A percentile compares a stretch with the other conserved stretches of the same genome.
Conservation (phyloP, 2,888 invertebrate species). For the Anoplius nigerrimus region DNA sequence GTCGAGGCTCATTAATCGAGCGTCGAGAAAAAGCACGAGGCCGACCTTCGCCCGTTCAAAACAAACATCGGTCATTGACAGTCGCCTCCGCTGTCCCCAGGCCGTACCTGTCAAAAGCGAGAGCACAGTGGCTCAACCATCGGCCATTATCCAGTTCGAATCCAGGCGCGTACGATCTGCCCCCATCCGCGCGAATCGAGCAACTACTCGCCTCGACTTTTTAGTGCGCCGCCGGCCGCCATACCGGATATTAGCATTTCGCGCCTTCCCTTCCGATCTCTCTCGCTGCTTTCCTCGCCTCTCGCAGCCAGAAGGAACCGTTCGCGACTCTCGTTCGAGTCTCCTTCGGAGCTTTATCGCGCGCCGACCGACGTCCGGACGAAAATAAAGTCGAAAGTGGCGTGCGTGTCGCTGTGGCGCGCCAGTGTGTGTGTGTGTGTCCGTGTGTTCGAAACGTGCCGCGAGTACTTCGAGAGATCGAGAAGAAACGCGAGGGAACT, state of each 20-base stretch:
- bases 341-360: too few relatives aligned
- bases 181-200: slow-evolving; percentile 5
- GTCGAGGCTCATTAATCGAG: too few relatives aligned
- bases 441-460: too few relatives aligned
- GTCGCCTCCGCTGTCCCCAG: not conserved
- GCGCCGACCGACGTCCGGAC: too few relatives aligned
- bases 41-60: slow-evolving; percentile 18
- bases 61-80: slow-evolving; percentile 31
- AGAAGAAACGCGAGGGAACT: not conserved
- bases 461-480: slow-evolving; percentile 10
- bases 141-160: not conserved
- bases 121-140: too few relatives aligned
- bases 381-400: too few relatives aligned
- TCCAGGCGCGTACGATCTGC: slow-evolving; percentile 16
- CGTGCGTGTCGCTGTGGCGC: too few relatives aligned
- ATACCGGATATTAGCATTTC: slow-evolving; percentile 17
- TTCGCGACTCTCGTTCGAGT: too few relatives aligned
- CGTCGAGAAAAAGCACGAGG: too few relatives aligned
- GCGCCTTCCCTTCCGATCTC: slow-evolving; percentile 7
- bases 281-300: not conserved
- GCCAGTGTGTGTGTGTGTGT: too few relatives aligned
- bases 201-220: not conserved
- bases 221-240: slow-evolving; percentile 26
- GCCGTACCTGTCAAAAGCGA: too few relatives aligned
- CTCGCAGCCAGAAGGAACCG: too few relatives aligned